Percentiles rank a stretch among this genome's conserved stretches.
Conservation (phyloP, 2,797 vertebrate species). For the Amblyopsis hoosieri region DNA sequence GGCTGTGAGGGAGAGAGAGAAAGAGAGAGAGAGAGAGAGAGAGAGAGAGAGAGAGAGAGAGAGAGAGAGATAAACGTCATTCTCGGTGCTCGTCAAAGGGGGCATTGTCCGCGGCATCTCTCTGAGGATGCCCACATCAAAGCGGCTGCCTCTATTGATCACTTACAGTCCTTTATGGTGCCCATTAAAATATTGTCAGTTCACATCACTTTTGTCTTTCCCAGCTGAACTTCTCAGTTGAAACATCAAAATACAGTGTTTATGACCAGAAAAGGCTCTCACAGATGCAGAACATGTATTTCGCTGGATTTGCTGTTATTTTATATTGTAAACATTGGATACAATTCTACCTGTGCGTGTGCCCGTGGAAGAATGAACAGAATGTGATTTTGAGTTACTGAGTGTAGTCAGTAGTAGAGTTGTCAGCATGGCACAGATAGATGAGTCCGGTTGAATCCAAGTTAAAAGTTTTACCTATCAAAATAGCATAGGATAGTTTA, state of each 20-base stretch:
- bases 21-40: constrained; percentile 61
- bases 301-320: not conserved
- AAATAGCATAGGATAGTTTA: no score
- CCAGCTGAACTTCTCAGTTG: constrained; percentile 78
- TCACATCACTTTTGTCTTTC: constrained; percentile 84
- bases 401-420: no score
- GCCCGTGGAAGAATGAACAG: no score
- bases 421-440: no score
- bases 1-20: constrained; percentile 28
- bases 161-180: constrained; percentile 84
- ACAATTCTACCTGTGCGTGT: no score
- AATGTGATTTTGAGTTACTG: not conserved
- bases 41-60: constrained; percentile 49
- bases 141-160: constrained; percentile 85
- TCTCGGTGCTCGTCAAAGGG: constrained; percentile 79
- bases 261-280: constrained; percentile 37
- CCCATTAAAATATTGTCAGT: constrained; percentile 85
- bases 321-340: no score
- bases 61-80: constrained; percentile 71
- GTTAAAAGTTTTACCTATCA: no score
- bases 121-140: constrained; percentile 84
- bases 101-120: constrained; percentile 79
- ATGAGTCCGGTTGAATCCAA: no score
- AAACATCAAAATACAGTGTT: constrained; percentile 73
- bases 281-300: not conserved